These are phyloP conservation scores for Sialis lutaria DNA, from an alignment of 2,888 invertebrate species.

Conservation along the genomic window DNA sequence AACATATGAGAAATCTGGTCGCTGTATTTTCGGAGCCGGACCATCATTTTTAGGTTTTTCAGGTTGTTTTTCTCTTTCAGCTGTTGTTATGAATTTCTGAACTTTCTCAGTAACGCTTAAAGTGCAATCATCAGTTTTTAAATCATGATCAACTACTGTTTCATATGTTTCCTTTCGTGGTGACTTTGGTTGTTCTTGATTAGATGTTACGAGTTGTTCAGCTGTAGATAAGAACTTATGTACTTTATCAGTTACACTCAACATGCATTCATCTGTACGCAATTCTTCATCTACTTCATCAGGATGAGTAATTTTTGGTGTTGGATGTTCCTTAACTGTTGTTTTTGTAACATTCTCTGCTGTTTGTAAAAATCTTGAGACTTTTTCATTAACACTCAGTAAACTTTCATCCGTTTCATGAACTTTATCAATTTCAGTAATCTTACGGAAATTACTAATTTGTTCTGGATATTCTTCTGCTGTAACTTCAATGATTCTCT, in stretches of 20 bases:
- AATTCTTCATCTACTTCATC: constrained; percentile 36
- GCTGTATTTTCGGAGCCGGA: constrained; percentile 20
- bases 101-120: constrained; percentile 49
- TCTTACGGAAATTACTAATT: constrained; percentile 11
- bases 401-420: constrained; percentile 31
- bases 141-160: constrained; percentile 15
- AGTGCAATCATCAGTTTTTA: constrained; percentile 33
- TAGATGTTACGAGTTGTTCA: constrained; percentile 20
- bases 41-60: constrained; percentile 21
- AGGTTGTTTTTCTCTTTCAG: constrained; percentile 33
- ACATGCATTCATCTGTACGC: constrained; percentile 40
- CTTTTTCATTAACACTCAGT: constrained; percentile 38
- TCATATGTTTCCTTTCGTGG: constrained; percentile 11
- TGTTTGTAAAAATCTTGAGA: constrained; percentile 30
- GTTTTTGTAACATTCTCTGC: constrained; percentile 20
- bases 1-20: constrained; percentile 31
- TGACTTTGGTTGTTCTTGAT: constrained; percentile 7
- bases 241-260: constrained; percentile 53
- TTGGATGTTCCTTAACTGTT: constrained; percentile 19
- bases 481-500: constrained; percentile 14
- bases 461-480: constrained; percentile 9
- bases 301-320: constrained; percentile 23
- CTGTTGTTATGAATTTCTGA: constrained; percentile 41
- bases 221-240: constrained; percentile 41
- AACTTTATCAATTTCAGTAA: constrained; percentile 22